Evolutionary conservation across 2,113 vertebrate genomes (phyloP).

Genomic region (Empidonax traillii): DNA sequence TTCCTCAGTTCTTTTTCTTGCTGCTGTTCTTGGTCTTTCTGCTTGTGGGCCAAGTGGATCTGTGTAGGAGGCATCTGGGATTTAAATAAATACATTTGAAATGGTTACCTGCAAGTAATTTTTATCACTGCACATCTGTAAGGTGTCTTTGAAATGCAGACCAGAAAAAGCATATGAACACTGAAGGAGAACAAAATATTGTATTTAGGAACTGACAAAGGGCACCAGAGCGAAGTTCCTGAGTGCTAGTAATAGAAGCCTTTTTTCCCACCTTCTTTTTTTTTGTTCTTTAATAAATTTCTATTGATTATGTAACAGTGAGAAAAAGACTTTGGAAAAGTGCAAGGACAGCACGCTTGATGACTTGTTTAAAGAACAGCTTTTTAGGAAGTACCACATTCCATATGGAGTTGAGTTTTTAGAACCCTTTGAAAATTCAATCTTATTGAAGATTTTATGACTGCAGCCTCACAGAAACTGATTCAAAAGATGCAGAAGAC

Average conservation of each 20-base stretch:
- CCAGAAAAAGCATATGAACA: background rate
- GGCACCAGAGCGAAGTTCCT: background rate
- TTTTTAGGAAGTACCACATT: background rate
- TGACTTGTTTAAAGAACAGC: background rate
- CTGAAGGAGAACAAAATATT: background rate
- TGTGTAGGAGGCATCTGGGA: slow-evolving; percentile 87
- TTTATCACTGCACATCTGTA: background rate
- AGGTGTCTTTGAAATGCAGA: background rate
- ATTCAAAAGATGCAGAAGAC: background rate
- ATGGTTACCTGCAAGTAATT: background rate
- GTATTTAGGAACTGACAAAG: background rate
- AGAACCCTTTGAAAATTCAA: background rate
- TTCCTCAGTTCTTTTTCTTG: slow-evolving; percentile 84
- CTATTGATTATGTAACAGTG: background rate
- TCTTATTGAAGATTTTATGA: background rate
- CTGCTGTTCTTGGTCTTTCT: slow-evolving; percentile 93
- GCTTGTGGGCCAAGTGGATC: slow-evolving; percentile 91
- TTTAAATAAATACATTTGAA: slow-evolving; percentile 32
- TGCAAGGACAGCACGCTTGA: background rate
- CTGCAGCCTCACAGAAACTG: background rate
- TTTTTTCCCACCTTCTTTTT: background rate
- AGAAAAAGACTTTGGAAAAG: background rate
- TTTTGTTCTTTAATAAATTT: background rate
- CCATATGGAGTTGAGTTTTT: background rate
- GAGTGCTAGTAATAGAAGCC: background rate